phyloP scores from a whole-genome alignment of 2,797 vertebrate genomes.

The Nothura maculosa region DNA sequence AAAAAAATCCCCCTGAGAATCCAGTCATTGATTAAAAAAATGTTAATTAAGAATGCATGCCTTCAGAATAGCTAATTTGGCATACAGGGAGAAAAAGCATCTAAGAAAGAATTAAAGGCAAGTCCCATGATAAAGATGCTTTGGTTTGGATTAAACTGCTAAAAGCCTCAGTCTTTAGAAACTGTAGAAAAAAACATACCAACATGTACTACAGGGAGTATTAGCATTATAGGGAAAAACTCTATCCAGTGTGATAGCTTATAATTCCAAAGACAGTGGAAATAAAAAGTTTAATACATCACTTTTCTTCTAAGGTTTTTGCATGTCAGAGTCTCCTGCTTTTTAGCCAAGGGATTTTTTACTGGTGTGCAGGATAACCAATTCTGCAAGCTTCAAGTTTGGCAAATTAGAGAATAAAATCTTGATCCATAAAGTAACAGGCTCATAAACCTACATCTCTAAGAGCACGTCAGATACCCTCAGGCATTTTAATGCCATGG shows the following conservation, averaged over 20 bases:
- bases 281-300: constrained; percentile 42
- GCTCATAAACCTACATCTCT: neutral
- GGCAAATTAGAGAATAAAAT: constrained; percentile 4
- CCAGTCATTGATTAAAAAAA: constrained; percentile 66
- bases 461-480: neutral
- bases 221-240: constrained; percentile 15
- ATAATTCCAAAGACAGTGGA: constrained; percentile 49
- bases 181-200: neutral
- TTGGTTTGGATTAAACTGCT: constrained; percentile 53
- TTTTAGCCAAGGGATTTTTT: neutral
- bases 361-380: neutral
- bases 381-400: neutral
- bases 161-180: constrained; percentile 56
- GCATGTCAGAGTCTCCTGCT: neutral
- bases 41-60: constrained; percentile 70
- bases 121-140: constrained; percentile 36
- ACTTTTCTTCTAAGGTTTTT: constrained; percentile 1
- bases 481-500: neutral
- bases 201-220: constrained; percentile 25
- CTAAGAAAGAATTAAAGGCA: constrained; percentile 68
- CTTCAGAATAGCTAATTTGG: constrained; percentile 75
- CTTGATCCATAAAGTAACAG: constrained; percentile 4
- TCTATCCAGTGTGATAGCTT: constrained; percentile 17
- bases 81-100: constrained; percentile 59
- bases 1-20: constrained; percentile 67